Evolutionary conservation across 2,113 vertebrate genomes (phyloP).

Genomic region (Diglossa brunneiventris): DNA sequence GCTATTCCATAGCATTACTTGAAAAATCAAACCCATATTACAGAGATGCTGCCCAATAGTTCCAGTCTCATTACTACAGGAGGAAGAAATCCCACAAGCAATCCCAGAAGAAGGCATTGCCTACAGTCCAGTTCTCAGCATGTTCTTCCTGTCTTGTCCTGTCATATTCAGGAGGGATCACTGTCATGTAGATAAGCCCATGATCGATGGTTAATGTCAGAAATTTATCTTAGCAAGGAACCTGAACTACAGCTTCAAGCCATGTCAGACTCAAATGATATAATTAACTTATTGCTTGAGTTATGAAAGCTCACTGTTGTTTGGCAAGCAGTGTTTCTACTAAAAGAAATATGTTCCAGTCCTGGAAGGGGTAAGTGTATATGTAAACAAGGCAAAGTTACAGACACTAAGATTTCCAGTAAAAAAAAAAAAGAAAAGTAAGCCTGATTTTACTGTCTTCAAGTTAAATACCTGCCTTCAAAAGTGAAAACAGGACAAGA

Average conservation of each 20-base stretch:
- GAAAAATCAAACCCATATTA: not conserved
- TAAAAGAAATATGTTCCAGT: not conserved
- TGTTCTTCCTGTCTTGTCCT: not conserved
- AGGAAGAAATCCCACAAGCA: not conserved
- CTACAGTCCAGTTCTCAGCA: not conserved
- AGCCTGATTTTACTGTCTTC: not conserved
- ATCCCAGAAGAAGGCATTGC: not conserved
- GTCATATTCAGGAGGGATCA: not conserved
- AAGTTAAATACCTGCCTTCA: not conserved
- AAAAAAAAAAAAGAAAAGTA: not conserved
- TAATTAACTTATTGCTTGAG: not conserved
- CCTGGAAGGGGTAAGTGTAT: not conserved
- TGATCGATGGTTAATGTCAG: not conserved
- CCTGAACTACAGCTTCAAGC: not conserved
- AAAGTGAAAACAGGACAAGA: not conserved
- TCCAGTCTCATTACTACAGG: not conserved
- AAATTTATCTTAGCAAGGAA: not conserved
- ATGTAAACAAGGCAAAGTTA: not conserved
- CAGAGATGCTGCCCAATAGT: not conserved
- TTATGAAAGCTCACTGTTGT: not conserved
- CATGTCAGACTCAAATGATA: not conserved
- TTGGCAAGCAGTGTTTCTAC: not conserved
- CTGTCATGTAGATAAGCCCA: not conserved
- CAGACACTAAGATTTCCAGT: not conserved
- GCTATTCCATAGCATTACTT: not conserved